Percentiles rank a stretch among this genome's conserved stretches.
phyloP scores from a whole-genome alignment of 2,797 vertebrate species.

The Cryptoblepharus egeriae region DNA sequence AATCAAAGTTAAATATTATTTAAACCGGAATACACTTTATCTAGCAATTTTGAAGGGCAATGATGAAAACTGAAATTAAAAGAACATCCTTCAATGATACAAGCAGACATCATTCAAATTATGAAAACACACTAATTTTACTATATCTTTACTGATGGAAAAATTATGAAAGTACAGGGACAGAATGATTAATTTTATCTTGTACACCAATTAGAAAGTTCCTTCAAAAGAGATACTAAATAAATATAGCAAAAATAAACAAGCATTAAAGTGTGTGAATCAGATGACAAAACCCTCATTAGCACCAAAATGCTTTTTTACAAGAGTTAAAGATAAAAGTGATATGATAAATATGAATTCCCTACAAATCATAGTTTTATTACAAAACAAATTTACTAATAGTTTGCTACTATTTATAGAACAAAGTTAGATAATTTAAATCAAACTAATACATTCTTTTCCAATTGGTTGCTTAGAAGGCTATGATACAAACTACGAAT shows the following conservation, averaged over 20 bases:
- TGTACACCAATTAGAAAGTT: background rate
- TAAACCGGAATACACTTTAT: background rate
- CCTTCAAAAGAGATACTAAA: background rate
- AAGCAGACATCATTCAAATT: background rate
- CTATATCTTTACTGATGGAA: background rate
- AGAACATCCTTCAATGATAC: background rate
- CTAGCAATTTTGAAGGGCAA: background rate
- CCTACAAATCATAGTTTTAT: background rate
- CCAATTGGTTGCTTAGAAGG: background rate
- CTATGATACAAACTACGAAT: background rate
- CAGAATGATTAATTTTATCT: background rate
- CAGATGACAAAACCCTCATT: background rate
- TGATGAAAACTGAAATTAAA: background rate
- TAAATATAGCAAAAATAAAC: background rate
- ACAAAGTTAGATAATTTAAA: background rate
- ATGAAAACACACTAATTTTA: background rate
- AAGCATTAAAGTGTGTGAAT: accelerated
- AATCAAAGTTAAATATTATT: background rate
- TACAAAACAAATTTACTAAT: background rate
- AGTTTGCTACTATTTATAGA: background rate
- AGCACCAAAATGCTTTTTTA: background rate
- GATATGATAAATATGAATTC: background rate
- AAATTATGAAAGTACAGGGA: background rate
- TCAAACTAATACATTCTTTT: background rate
- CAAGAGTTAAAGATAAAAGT: background rate